Evolutionary conservation across 2,797 vertebrate species (phyloP).

Genomic region (Bradypodion ventrale): DNA sequence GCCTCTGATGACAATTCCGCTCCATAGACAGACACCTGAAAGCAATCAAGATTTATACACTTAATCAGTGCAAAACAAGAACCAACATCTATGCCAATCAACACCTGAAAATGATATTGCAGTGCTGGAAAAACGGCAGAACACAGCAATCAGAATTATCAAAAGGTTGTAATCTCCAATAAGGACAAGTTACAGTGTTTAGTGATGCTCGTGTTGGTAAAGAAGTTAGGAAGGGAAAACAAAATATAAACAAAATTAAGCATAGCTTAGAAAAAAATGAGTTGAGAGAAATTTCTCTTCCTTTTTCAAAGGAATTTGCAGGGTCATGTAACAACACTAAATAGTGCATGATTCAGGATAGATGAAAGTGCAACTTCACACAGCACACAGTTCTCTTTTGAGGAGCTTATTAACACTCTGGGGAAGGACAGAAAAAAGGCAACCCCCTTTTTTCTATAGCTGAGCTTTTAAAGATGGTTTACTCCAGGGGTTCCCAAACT

Average conservation of each 20-base stretch:
- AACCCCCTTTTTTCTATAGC: neutral
- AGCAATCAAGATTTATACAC: constrained; percentile 25
- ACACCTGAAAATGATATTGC: neutral
- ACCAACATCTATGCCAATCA: neutral
- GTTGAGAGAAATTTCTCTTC: neutral
- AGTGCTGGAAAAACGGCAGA: neutral
- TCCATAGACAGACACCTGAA: constrained; percentile 84
- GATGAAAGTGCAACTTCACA: neutral
- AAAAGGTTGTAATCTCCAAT: neutral
- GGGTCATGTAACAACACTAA: neutral
- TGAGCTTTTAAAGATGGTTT: constrained; percentile 5
- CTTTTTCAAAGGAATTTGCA: neutral
- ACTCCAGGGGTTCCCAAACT: too few relatives aligned
- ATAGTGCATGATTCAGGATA: neutral
- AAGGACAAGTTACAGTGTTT: neutral
- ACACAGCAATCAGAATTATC: neutral
- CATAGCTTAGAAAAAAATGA: neutral
- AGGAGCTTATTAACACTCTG: too few relatives aligned
- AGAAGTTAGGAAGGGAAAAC: neutral
- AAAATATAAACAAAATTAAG: neutral
- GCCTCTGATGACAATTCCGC: constrained; percentile 90
- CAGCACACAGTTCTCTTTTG: neutral
- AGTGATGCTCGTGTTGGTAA: neutral
- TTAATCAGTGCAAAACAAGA: neutral
- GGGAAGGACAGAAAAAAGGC: too few relatives aligned